Evolutionary conservation across 2,888 invertebrate species (phyloP).

Genomic region (Drepanosiphum platanoidis): DNA sequence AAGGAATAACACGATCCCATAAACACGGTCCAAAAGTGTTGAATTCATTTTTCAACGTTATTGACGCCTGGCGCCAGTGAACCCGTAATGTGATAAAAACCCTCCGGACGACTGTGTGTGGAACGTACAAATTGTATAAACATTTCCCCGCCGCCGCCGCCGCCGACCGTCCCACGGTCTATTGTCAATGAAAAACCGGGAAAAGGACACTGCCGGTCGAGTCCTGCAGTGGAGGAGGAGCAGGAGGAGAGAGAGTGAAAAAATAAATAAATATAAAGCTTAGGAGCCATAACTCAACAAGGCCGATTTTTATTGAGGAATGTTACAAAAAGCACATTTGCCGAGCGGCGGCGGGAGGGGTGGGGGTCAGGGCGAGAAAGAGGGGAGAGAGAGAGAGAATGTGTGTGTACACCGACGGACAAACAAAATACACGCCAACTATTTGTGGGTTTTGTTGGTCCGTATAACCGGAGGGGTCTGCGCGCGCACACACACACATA

Average conservation of each 20-base stretch:
- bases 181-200: slow-evolving; percentile 29
- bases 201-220: not conserved
- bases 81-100: slow-evolving; percentile 61
- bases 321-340: slow-evolving; percentile 44
- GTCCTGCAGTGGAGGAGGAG: not conserved
- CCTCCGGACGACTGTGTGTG: slow-evolving; percentile 56
- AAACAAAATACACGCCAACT: slow-evolving; percentile 40
- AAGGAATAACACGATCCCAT: slow-evolving; percentile 58
- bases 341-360: not conserved
- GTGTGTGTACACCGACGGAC: not conserved
- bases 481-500: not conserved
- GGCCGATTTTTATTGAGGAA: slow-evolving; percentile 59
- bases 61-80: slow-evolving; percentile 61
- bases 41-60: slow-evolving; percentile 62
- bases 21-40: slow-evolving; percentile 61
- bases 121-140: slow-evolving; percentile 60
- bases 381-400: not conserved
- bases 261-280: slow-evolving; percentile 36
- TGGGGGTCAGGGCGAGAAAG: not conserved
- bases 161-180: not conserved
- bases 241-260: not conserved
- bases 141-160: slow-evolving; percentile 30
- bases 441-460: slow-evolving; percentile 47
- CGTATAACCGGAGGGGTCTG: not conserved
- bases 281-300: slow-evolving; percentile 53